A percentile compares a stretch with the other conserved stretches of the same genome.
Conservation (phyloP, 2,888 invertebrate genomes). For the Melanargia galathea region DNA sequence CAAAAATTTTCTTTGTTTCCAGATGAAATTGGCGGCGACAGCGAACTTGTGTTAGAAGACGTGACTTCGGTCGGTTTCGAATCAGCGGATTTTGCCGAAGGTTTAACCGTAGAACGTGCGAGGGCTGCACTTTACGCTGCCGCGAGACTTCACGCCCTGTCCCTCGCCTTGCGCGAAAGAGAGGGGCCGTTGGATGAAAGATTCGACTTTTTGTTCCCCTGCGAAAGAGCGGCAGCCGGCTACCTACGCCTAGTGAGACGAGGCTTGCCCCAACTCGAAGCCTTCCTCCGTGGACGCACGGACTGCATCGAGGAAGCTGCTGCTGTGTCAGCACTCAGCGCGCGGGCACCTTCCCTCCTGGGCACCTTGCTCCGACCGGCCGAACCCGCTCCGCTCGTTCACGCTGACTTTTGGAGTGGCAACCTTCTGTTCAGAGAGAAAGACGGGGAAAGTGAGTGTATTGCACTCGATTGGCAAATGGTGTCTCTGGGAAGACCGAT, state of each 20-base stretch:
- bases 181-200: constrained; percentile 75
- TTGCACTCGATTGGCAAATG: constrained; percentile 93
- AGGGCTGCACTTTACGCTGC: constrained; percentile 87
- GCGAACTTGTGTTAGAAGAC: constrained; percentile 89
- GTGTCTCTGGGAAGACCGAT: constrained; percentile 89
- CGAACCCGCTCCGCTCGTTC: constrained; percentile 89
- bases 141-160: constrained; percentile 88
- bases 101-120: constrained; percentile 84
- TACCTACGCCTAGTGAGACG: constrained; percentile 90
- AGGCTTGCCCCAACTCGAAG: constrained; percentile 88
- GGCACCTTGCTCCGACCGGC: constrained; percentile 86
- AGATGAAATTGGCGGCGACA: constrained; percentile 78
- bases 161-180: constrained; percentile 79
- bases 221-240: constrained; percentile 89
- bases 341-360: constrained; percentile 87
- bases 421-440: constrained; percentile 86
- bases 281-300: constrained; percentile 85
- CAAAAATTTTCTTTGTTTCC: constrained; percentile 31
- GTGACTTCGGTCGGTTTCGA: constrained; percentile 85
- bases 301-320: constrained; percentile 84
- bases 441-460: constrained; percentile 82
- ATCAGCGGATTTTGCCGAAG: constrained; percentile 86
- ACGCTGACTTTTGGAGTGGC: constrained; percentile 93
- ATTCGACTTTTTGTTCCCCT: constrained; percentile 87
- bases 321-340: constrained; percentile 85